Evolutionary conservation across 2,888 invertebrate genomes (phyloP), one percentile per base, ranked within the genome.

Genomic region (Blastobasis lacticolella): DNA sequence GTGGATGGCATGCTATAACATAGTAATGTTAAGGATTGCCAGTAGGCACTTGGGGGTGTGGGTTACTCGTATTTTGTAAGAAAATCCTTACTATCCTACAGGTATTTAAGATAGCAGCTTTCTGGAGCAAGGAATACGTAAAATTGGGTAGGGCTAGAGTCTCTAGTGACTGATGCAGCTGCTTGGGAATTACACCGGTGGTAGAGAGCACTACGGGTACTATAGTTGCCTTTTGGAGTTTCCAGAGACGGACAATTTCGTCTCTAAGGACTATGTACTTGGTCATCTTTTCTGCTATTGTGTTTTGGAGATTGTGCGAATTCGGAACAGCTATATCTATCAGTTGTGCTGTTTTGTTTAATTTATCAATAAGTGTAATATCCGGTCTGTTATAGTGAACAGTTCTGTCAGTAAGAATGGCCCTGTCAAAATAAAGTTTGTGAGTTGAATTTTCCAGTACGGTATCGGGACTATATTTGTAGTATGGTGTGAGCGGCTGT

Each of bases 291-390:
- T 58, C 57, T 7, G 53, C 42, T 50, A 55, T 53, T 47, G 58
- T 58, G 8, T 9, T 53, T 46, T 54, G 52, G 4, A 56, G 9
- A 47, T 59, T 57, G 46, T 56, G 54, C 9, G 55, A 57, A 38
- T 57, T 52, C 1, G 55, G 53, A 10, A 55, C 37, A 4, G 56
- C 54, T n/a, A 54, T 53, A 38, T 56, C 54, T 42, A 57, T 55
- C 4, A 59, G 8, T 1, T 46, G 49, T 36, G 38, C 50, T 2
- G 48, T 53, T 56, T 54, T 53, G n/a, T 49, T 50, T 4, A 10
- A 43, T 51, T 59, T 53, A 37, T 57, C 47, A 5, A 54, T 40
- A 6, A 55, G 6, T 38, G 54, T n/a, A n/a, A n/a, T n/a, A n/a
- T n/a, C n/a, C n/a, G n/a, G n/a, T n/a, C n/a, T n/a, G n/a, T n/a